Evolutionary conservation across 2,888 invertebrate genomes (phyloP), one percentile per base, ranked within the genome.

Genomic region (Heliconius ismenius): DNA sequence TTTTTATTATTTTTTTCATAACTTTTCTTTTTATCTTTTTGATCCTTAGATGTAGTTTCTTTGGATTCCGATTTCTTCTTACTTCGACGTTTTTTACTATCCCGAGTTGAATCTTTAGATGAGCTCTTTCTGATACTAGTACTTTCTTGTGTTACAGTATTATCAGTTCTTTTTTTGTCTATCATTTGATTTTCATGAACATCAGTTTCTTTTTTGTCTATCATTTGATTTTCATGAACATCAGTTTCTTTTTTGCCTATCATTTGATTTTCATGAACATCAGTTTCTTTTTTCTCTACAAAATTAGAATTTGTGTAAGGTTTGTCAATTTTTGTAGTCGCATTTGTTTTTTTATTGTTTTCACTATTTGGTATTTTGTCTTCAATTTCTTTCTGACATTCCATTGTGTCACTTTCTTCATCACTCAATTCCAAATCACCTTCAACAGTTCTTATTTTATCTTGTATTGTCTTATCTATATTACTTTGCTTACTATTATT

Each of bases 371-470:
- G 13, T n/a, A 18, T 9, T 60, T 28, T 73, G 3, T 58, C 10
- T 18, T 76, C 39, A 24, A 54, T 24, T 18, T 78, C 49, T 68
- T 67, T 75, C n/a, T 72, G 73, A 74, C 77, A 60, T 54, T 81
- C 86, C 43, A 79, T 79, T 79, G 85, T 85, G 80, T 92, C 92
- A 79, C 86, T 88, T 65, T 84, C 87, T 79, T 92, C 93, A 79
- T 94, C 93, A 83, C 93, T 94, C 78, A 93, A 83, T 81, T 91
- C 88, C 82, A 94, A 88, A 86, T 93, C 93, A 54, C 86, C 87
- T 82, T 87, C 90, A 63, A 94, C 88, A 86, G 87, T 81, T 85
- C 84, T 79, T 82, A 83, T 74, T 24, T 73, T 65, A 6, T 76
- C 76, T 73, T 76, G 64, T 39, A 39, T 65, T 39, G 24, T 24